A percentile compares a stretch with the other conserved stretches of the same genome.
Evolutionary conservation across 2,888 invertebrate species (phyloP).

Genomic region (Mimachlamys varia): DNA sequence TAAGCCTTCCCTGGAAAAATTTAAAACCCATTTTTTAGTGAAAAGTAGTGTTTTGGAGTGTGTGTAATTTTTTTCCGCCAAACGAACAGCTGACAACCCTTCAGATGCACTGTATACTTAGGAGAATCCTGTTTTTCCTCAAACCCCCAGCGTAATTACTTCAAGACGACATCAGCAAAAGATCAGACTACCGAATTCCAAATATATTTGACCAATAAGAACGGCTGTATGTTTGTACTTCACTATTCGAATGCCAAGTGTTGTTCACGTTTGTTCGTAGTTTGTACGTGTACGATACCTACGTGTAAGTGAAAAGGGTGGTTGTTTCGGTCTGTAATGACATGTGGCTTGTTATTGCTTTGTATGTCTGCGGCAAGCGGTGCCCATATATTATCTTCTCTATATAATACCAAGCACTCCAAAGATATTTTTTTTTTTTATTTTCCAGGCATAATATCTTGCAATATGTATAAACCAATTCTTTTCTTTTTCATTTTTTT

Average conservation of each 20-base stretch:
- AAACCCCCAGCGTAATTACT: not conserved
- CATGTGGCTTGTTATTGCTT: not conserved
- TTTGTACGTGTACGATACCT: not conserved
- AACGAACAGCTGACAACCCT: constrained; percentile 3
- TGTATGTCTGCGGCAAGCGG: not conserved
- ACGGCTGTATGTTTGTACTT: constrained; percentile 16
- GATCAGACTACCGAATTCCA: constrained; percentile 10
- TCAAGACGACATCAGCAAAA: constrained; percentile 31
- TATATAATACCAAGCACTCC: not conserved
- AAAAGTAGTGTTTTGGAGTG: constrained; percentile 1
- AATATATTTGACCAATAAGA: constrained; percentile 36
- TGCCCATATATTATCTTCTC: not conserved
- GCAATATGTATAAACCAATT: not conserved
- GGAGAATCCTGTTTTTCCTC: constrained; percentile 27
- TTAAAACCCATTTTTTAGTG: constrained; percentile 23
- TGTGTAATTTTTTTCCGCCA: not conserved
- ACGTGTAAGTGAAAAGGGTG: constrained; percentile 23
- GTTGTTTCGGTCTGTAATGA: not conserved
- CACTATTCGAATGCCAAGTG: constrained; percentile 5
- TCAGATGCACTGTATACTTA: not conserved
- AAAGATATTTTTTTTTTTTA: not conserved
- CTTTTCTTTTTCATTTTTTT: too few relatives aligned
- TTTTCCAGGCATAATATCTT: not conserved
- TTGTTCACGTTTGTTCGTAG: not conserved
- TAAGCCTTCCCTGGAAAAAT: not conserved